phyloP scores from a whole-genome alignment of 1,140 invertebrate genomes.

The Drosophila nannoptera region DNA sequence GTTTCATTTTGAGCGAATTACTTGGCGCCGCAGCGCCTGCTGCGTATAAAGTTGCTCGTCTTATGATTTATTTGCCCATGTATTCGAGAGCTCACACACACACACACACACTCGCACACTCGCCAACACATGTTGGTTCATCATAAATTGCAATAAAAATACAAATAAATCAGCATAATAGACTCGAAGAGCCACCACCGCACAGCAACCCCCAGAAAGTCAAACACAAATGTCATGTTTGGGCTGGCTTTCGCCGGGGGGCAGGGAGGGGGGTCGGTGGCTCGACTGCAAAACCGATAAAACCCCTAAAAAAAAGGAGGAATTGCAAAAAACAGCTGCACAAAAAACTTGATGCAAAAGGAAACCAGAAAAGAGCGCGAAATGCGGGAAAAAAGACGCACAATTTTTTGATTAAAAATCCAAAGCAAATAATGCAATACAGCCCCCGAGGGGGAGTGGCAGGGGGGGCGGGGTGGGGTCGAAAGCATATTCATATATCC shows the following conservation, averaged over 20 bases:
- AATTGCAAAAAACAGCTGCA: slow-evolving; percentile 35
- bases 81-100: slow-evolving; percentile 19
- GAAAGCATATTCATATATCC: slow-evolving; percentile 49
- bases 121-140: slow-evolving; percentile 14
- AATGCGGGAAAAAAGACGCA: slow-evolving; percentile 39
- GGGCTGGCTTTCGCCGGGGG: slow-evolving; percentile 17
- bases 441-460: neutral
- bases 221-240: slow-evolving; percentile 17
- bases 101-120: slow-evolving; percentile 13
- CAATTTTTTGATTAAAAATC: slow-evolving; percentile 71
- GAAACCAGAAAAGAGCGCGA: slow-evolving; percentile 14
- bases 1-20: slow-evolving; percentile 51
- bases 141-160: slow-evolving; percentile 74
- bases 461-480: neutral
- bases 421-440: slow-evolving; percentile 53
- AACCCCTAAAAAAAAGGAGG: slow-evolving; percentile 37
- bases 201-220: slow-evolving; percentile 56
- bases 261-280: neutral
- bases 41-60: slow-evolving; percentile 30
- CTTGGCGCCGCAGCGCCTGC: slow-evolving; percentile 43
- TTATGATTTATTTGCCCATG: slow-evolving; percentile 64
- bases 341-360: slow-evolving; percentile 27
- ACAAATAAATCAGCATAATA: slow-evolving; percentile 76
- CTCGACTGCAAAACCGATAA: slow-evolving; percentile 14
- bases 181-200: slow-evolving; percentile 59